Evolutionary conservation across 2,888 invertebrate species (phyloP), one percentile per base, ranked within the genome.

Genomic region (Coecobrya sp.): DNA sequence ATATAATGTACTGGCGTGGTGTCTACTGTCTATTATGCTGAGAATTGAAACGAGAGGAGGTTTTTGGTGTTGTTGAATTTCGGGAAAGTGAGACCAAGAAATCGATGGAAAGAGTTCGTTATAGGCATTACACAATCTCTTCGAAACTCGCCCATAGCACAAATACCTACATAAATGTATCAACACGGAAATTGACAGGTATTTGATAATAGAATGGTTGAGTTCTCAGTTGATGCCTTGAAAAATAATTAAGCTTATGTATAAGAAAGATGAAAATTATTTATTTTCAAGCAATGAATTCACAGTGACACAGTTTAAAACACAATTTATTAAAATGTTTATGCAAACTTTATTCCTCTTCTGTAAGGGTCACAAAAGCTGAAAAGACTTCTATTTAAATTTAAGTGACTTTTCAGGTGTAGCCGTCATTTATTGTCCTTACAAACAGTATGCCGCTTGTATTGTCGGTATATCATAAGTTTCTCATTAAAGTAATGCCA

Each of bases 391-490:
- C 11, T 59, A 13, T 65, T 22, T 27, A 45, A 86, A 19, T 55
- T 30, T 70, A 88, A 79, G 88, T 88, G 65, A 88, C 79, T 88
- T 88, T 81, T 65, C 59, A 49, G 19, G 88, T 79, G 79, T 19
- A 87, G 62, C 36, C 42, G 5, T n/a, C 27, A 62, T 62, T 62
- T 8, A 13, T 36, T 7, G 2, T 36, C 36, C 2, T 36, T 36
- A 36, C 7, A 36, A 36, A 36, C 7, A 7, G 7, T 36, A 36
- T 36, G 36, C 7, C 3, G 36, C 36, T 36, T 2, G 36, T 36
- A 36, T 36, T 7, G 7, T 36, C 36, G 7, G 3, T 7, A 36
- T 36, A 36, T 30, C 27, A 27, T 30, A 11, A 68, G 19, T 11
- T 30, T 11, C 19, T 68, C 4, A 27, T 8, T 7, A 2, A 59